phyloP scores from a whole-genome alignment of 1,140 invertebrate species.

The Gonatopus flavifemur region DNA sequence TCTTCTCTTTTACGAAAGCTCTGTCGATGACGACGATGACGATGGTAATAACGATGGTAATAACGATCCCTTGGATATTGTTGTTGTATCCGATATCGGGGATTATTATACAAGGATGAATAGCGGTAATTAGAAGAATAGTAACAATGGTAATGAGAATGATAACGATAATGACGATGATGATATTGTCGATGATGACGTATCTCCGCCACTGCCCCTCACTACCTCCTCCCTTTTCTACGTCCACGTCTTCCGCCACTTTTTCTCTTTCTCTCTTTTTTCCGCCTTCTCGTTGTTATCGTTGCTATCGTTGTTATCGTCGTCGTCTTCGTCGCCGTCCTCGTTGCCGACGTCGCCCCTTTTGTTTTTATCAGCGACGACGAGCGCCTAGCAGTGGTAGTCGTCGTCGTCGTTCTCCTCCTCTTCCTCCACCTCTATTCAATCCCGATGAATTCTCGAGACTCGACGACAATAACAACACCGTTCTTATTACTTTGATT shows the following conservation, averaged over 20 bases:
- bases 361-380: no score
- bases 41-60: no score
- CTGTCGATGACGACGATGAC: no score
- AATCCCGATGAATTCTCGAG: no score
- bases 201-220: constrained; percentile 7
- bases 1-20: no score
- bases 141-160: no score
- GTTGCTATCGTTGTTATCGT: constrained; percentile 24
- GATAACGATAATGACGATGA: no score
- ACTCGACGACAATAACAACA: not conserved
- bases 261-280: not conserved
- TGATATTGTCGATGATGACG: not conserved
- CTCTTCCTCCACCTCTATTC: no score
- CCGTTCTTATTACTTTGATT: not conserved
- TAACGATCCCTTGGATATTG: no score
- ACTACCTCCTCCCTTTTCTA: constrained; percentile 11
- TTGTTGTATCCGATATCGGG: no score
- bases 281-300: not conserved
- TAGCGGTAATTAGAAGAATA: no score
- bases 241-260: constrained; percentile 10
- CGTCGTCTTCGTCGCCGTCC: constrained; percentile 24
- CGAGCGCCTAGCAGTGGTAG: constrained; percentile 11
- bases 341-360: constrained; percentile 30
- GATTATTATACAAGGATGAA: no score
- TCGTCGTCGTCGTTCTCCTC: not conserved